Conservation (phyloP, 2,113 vertebrate species). For the Martes martes region DNA sequence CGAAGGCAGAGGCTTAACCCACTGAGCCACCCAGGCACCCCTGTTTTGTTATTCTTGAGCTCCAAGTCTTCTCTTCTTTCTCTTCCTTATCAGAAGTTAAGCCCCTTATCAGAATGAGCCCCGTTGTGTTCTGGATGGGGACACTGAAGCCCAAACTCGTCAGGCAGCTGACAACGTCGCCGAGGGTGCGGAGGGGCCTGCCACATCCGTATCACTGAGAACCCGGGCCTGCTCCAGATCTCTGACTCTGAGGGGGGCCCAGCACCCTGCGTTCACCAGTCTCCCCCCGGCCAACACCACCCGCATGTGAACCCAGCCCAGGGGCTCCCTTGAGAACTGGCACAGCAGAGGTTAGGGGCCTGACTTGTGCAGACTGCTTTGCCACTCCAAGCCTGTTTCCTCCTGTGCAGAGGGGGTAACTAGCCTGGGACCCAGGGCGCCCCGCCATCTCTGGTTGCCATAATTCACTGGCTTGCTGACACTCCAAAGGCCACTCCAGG, state of each 20-base stretch:
- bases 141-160: rapidly evolving
- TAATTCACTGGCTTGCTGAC: background rate
- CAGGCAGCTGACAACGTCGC: rapidly evolving
- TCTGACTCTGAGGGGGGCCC: rapidly evolving
- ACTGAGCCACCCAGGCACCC: too few species aligned
- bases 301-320: rapidly evolving
- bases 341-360: rapidly evolving
- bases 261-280: rapidly evolving
- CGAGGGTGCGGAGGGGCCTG: rapidly evolving
- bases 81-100: background rate
- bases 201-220: rapidly evolving
- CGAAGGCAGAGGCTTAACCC: too few species aligned
- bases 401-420: background rate
- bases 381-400: background rate
- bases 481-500: background rate
- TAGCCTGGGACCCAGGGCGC: background rate
- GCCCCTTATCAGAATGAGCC: too few species aligned
- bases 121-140: rapidly evolving
- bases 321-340: rapidly evolving
- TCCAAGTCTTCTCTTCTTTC: background rate
- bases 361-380: rapidly evolving
- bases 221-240: rapidly evolving
- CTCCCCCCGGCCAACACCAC: too few species aligned
- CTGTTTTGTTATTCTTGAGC: background rate
- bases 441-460: rapidly evolving